Evolutionary conservation across 2,888 invertebrate species (phyloP).

Genomic region (Phaonia tiefii): DNA sequence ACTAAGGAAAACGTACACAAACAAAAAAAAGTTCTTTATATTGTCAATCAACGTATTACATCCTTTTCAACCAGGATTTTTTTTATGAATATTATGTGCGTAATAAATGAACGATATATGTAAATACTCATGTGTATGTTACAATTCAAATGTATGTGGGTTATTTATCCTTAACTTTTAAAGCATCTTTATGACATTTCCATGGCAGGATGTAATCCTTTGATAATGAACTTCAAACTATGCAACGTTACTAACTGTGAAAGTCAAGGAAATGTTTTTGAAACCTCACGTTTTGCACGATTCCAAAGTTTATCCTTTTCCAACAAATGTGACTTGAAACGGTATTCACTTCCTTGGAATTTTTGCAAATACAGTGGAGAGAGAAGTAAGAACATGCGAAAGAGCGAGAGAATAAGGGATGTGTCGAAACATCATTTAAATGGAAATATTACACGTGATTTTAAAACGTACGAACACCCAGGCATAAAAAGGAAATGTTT

Average conservation of each 20-base stretch:
- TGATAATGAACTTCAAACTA: constrained; percentile 38
- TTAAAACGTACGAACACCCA: constrained; percentile 1
- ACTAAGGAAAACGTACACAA: no score
- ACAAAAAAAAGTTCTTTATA: no score
- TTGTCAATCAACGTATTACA: no score
- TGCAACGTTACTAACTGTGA: constrained; percentile 4
- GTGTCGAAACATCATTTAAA: constrained; percentile 23
- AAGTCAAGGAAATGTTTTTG: constrained; percentile 31
- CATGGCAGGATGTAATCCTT: constrained; percentile 11
- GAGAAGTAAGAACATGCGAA: no score
- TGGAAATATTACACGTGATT: constrained; percentile 55
- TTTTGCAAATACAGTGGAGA: not conserved
- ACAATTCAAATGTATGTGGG: not conserved
- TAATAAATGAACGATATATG: no score
- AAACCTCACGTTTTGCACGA: constrained; percentile 25
- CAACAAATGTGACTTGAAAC: not conserved
- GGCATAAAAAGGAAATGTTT: not conserved
- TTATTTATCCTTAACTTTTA: not conserved
- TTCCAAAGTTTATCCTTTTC: constrained; percentile 2
- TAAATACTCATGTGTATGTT: not conserved
- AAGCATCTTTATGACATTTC: no score
- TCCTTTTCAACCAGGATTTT: no score
- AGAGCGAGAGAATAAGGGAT: no score
- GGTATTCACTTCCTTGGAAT: not conserved
- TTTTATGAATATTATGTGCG: no score